Evolutionary conservation across 2,113 vertebrate species (phyloP).

Genomic region (Xiphophorus hellerii): DNA sequence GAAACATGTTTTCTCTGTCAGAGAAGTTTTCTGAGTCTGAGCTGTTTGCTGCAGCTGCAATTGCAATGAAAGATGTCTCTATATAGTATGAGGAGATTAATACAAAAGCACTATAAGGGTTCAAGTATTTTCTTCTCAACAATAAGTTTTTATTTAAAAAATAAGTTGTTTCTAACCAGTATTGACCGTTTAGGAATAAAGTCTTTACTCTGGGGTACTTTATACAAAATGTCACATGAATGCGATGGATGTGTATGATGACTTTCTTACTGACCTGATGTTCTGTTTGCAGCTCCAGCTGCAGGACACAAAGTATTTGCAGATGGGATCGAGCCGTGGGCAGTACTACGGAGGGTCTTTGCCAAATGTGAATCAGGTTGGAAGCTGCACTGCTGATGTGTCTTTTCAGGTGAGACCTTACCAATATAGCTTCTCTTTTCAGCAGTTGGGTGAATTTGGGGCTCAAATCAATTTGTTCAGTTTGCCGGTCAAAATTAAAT

Average conservation of each 20-base stretch:
- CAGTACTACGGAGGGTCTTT: slow-evolving; percentile 94
- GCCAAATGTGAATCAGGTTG: slow-evolving; percentile 95
- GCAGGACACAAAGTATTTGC: slow-evolving; percentile 93
- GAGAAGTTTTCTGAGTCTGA: too few relatives aligned
- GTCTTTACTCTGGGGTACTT: not conserved
- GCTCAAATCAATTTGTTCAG: too few relatives aligned
- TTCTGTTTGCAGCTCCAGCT: slow-evolving; percentile 84
- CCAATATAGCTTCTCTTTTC: too few relatives aligned
- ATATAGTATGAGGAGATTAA: too few relatives aligned
- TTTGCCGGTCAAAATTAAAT: too few relatives aligned
- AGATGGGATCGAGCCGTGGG: slow-evolving; percentile 90
- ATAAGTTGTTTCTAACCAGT: not conserved
- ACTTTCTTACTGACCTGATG: not conserved
- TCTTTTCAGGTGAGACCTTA: slow-evolving; percentile 87
- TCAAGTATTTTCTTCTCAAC: too few relatives aligned
- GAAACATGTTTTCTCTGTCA: too few relatives aligned
- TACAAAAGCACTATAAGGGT: too few relatives aligned
- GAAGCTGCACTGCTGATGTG: slow-evolving; percentile 84
- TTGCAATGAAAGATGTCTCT: too few relatives aligned
- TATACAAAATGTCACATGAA: not conserved
- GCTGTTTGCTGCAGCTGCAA: too few relatives aligned
- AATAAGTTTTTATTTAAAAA: not conserved
- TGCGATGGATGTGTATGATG: not conserved
- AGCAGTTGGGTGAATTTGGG: too few relatives aligned
- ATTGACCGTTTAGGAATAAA: too few relatives aligned